Evolutionary conservation across 2,888 invertebrate genomes (phyloP).

Genomic region (Sicus ferrugineus): DNA sequence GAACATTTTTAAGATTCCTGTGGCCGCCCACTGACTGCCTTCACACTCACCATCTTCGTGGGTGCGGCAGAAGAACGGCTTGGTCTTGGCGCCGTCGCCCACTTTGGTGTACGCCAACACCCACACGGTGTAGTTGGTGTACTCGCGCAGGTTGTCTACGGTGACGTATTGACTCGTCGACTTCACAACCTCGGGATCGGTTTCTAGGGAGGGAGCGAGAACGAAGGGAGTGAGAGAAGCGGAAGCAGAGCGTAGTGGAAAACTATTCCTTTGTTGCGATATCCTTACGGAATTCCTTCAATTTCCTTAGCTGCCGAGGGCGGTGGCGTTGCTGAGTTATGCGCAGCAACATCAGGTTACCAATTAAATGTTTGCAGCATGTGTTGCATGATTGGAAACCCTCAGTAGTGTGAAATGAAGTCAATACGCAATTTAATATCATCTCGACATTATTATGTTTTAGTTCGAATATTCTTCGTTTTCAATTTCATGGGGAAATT

Average conservation of each 20-base stretch:
- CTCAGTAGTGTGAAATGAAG: neutral
- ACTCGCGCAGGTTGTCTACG: conserved; percentile 80
- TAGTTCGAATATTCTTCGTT: neutral
- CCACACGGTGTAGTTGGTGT: conserved; percentile 91
- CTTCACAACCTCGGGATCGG: conserved; percentile 80
- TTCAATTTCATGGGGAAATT: neutral
- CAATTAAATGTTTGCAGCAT: conserved; percentile 7
- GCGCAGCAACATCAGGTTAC: neutral
- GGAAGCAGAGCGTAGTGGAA: neutral
- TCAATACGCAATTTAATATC: neutral
- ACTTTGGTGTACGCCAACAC: conserved; percentile 88
- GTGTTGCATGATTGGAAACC: neutral
- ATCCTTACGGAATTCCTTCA: neutral
- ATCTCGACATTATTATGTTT: neutral
- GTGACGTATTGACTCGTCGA: conserved; percentile 66
- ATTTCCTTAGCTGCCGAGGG: conserved; percentile 1
- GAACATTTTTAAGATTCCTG: neutral
- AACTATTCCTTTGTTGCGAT: neutral
- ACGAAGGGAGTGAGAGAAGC: neutral
- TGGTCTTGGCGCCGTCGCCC: conserved; percentile 87
- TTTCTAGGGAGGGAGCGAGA: conserved; percentile 66
- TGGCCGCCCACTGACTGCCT: neutral
- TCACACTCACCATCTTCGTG: conserved; percentile 81
- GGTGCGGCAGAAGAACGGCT: conserved; percentile 85
- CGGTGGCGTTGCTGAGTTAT: neutral